Percentiles rank a stretch among this genome's conserved stretches.
Evolutionary conservation across 2,797 vertebrate species (phyloP).

Genomic region (Natrix natrix): DNA sequence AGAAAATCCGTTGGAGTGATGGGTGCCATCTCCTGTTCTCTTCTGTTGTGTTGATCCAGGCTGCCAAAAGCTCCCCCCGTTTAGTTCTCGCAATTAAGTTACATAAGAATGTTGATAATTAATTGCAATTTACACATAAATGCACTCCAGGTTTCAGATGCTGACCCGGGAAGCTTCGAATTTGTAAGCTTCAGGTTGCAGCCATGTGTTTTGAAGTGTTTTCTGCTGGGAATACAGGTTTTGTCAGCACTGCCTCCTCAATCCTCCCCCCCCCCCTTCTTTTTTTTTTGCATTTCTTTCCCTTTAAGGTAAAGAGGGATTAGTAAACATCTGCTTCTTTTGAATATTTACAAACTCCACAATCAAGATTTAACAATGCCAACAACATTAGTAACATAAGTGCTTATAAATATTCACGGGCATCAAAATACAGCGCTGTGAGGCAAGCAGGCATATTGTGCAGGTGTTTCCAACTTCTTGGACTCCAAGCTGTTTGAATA

Average conservation of each 20-base stretch:
- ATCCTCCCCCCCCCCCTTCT: constrained; percentile 38
- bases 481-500: constrained; percentile 49
- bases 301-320: constrained; percentile 60
- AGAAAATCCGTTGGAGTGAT: not conserved
- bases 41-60: constrained; percentile 22
- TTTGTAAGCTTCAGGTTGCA: constrained; percentile 62
- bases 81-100: constrained; percentile 35
- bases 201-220: constrained; percentile 60
- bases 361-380: constrained; percentile 51
- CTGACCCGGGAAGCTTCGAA: constrained; percentile 62
- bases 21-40: not conserved
- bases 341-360: constrained; percentile 70
- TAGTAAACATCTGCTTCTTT: constrained; percentile 65
- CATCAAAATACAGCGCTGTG: constrained; percentile 60
- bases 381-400: constrained; percentile 52
- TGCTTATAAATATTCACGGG: constrained; percentile 63
- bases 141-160: constrained; percentile 57
- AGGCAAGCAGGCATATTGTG: not conserved
- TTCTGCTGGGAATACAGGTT: constrained; percentile 63
- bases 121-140: constrained; percentile 50
- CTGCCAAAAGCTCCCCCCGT: constrained; percentile 23
- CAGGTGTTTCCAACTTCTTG: constrained; percentile 62
- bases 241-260: constrained; percentile 51
- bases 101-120: not conserved
- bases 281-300: constrained; percentile 54